Base-by-base conservation (phyloP, 1,140 invertebrate genomes). In the Trachymyrmex septentrionalis region DNA sequence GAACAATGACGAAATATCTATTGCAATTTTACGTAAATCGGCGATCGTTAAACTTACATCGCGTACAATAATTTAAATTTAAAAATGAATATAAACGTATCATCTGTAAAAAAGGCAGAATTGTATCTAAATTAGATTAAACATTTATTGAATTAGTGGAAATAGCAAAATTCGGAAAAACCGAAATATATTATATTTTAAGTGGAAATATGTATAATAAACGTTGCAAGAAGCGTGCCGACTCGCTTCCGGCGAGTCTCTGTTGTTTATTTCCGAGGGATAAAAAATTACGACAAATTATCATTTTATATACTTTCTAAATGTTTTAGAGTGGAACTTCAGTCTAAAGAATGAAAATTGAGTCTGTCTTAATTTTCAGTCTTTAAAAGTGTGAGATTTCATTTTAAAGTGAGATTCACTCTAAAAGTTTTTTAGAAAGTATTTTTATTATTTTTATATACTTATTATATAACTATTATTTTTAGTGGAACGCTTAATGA, bases 31-130 rank as follows among this genome's bases (percentile, higher is more conserved):
- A 82, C 21, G 53, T 48, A 44, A 75, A 48, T 12, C 3, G 6
- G 7, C 38, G 19, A 48, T 48, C 53, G 19, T 48, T 80, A 71
- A 71, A 82, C 14, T 73, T 48, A 48, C 19, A 19, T 82, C 4
- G 38, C 1, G 7, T 82, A 48, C 9, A 0, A 30, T 14, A 24
- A 38, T 30, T 59, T 72, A 72, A 44, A 82, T 80, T n/a, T 2
- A 48, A 61, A 24, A 73, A 48, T 57, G 24, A 71, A 5, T 3
- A 44, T 55, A 80, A 69, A 27, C n/a, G 12, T 59, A 9, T 67
- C 10, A 14, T 44, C n/a, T 21, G 12, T 12, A 16, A 34, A 69
- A 69, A 48, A 16, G 5, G 14, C 6, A 48, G 10, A 67, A 44
- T 38, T 69, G 2, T n/a, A 44, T 10, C n/a, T 44, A 57, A 48